Conservation (phyloP, 2,797 vertebrate genomes). For the Trachops cirrhosus region DNA sequence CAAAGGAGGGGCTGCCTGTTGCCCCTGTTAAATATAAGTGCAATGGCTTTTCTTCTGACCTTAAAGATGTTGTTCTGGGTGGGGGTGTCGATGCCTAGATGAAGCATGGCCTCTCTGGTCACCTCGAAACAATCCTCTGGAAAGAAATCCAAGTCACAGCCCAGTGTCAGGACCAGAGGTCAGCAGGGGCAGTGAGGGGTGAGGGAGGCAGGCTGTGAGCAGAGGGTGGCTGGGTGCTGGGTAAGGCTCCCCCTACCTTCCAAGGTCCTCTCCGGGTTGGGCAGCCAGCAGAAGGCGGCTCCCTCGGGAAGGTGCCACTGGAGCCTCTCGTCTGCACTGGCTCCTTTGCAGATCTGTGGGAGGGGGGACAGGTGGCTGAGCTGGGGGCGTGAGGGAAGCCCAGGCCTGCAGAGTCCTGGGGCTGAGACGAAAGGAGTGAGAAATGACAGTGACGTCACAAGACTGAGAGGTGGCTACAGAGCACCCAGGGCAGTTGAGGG, state of each 20-base stretch:
- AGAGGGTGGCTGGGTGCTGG: background rate
- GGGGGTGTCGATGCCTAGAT: slow-evolving; percentile 88
- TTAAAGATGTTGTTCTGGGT: slow-evolving; percentile 91
- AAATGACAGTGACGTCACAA: background rate
- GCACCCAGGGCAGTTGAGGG: background rate
- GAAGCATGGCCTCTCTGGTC: slow-evolving; percentile 92
- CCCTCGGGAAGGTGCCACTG: slow-evolving; percentile 89
- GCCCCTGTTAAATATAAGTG: background rate
- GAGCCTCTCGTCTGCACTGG: slow-evolving; percentile 88
- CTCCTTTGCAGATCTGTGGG: slow-evolving; percentile 93
- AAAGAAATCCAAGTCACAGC: slow-evolving; percentile 70
- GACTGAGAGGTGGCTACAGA: background rate
- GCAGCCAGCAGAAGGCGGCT: slow-evolving; percentile 90
- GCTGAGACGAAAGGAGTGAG: background rate
- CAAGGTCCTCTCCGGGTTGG: slow-evolving; percentile 88
- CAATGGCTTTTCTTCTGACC: slow-evolving; percentile 83
- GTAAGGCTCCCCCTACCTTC: slow-evolving; percentile 86
- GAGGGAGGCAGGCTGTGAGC: background rate
- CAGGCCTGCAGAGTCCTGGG: background rate
- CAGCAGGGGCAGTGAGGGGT: background rate
- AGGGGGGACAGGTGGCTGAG: background rate
- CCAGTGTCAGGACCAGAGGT: background rate
- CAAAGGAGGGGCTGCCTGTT: background rate
- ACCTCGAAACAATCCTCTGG: slow-evolving; percentile 93
- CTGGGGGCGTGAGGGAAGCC: background rate